Conservation (phyloP, 2,888 invertebrate species). For the Aleiodes alternator region DNA sequence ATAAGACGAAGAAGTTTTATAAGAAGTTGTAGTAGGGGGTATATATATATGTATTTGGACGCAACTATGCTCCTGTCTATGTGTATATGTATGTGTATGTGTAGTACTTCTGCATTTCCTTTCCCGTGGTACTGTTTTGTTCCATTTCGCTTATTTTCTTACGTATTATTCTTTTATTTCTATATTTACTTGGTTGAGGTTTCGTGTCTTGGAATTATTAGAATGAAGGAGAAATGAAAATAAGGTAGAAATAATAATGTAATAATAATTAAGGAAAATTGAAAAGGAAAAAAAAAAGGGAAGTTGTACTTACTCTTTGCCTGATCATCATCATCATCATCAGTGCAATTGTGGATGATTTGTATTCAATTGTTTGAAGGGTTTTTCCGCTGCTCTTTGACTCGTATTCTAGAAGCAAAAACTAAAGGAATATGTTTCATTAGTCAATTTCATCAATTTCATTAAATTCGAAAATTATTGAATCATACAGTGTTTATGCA, state of each 20-base stretch:
- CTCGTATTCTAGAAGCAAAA: no score
- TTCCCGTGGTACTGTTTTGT: constrained; percentile 26
- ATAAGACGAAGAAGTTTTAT: constrained; percentile 3
- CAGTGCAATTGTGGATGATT: background rate
- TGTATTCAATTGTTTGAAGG: constrained; percentile 39
- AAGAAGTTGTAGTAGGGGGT: background rate
- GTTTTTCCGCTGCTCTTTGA: background rate
- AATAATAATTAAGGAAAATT: background rate
- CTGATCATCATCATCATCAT: constrained; percentile 34
- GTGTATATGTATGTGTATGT: background rate
- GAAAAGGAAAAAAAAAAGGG: constrained; percentile 5
- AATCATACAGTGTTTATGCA: background rate
- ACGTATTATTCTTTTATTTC: constrained; percentile 32
- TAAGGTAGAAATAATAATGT: background rate
- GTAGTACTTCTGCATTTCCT: constrained; percentile 9
- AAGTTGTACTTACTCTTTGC: constrained; percentile 25
- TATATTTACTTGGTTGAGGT: constrained; percentile 47
- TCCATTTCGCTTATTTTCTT: constrained; percentile 50
- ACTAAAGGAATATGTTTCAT: no score
- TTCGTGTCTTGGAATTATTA: constrained; percentile 36
- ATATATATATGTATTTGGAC: background rate
- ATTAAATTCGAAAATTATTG: background rate
- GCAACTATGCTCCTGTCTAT: constrained; percentile 1
- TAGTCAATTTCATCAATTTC: background rate
- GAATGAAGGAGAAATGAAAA: constrained; percentile 12